A percentile compares a stretch with the other conserved stretches of the same genome.
phyloP scores from a whole-genome alignment of 64 coral and sea anemone genomes.

The Dendronephthya gigantea region DNA sequence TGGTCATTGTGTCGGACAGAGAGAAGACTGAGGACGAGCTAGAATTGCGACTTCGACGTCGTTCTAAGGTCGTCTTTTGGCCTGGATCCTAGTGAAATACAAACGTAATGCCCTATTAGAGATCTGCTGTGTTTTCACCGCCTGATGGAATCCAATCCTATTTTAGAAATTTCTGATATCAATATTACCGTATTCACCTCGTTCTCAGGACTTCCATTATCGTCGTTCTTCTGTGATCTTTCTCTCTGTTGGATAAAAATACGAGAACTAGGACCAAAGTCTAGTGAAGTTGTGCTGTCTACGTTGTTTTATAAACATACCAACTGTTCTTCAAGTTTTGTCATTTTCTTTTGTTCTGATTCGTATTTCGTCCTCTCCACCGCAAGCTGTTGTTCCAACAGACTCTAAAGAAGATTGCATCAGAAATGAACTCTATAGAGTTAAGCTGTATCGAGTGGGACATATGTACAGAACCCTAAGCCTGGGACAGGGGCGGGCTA shows the following conservation, averaged over 20 bases:
- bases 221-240: neutral
- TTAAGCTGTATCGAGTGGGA: neutral
- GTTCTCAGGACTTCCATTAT: neutral
- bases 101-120: neutral
- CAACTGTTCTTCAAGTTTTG: slow-evolving; percentile 59
- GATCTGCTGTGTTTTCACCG: neutral
- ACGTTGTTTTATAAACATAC: slow-evolving; percentile 13
- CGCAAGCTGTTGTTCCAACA: slow-evolving; percentile 69
- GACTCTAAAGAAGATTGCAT: slow-evolving; percentile 31
- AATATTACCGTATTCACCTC: neutral
- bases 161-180: neutral
- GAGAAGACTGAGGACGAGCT: neutral
- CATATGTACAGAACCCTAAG: no score
- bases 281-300: no score
- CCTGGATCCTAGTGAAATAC: neutral
- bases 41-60: neutral
- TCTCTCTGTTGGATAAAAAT: neutral
- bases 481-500: no score
- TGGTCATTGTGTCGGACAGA: slow-evolving; percentile 24
- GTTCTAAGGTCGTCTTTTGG: neutral
- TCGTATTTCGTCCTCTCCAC: slow-evolving; percentile 75
- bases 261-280: neutral
- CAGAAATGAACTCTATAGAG: neutral
- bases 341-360: slow-evolving; percentile 67
- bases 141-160: no score